A percentile compares a stretch with the other conserved stretches of the same genome.
Evolutionary conservation across 1,140 invertebrate genomes (phyloP).

Genomic region (Cephus cinctus): DNA sequence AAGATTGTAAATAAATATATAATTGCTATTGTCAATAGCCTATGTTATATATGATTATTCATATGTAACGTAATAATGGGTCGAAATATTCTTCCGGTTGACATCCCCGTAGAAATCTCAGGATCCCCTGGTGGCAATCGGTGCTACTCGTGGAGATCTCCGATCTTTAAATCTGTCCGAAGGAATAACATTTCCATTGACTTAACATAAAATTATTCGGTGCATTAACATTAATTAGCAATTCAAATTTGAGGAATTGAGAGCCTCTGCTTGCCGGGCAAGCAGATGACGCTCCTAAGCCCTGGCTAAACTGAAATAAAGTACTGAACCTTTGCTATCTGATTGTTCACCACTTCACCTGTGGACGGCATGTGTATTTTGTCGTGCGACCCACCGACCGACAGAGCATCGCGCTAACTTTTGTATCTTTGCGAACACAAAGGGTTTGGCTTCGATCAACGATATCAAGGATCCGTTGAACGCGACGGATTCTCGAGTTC

Average conservation of each 20-base stretch:
- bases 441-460: not conserved
- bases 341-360: slow-evolving; percentile 30
- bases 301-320: slow-evolving; percentile 32
- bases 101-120: no score
- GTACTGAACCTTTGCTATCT: slow-evolving; percentile 24
- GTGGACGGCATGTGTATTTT: slow-evolving; percentile 36
- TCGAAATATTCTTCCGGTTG: no score
- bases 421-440: no score
- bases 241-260: slow-evolving; percentile 40
- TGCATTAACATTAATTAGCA: slow-evolving; percentile 36
- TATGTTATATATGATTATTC: no score
- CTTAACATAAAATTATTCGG: slow-evolving; percentile 44
- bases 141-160: no score
- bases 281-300: slow-evolving; percentile 16
- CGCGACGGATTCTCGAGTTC: no score
- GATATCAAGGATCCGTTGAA: not conserved
- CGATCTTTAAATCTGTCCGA: slow-evolving; percentile 39
- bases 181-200: slow-evolving; percentile 43
- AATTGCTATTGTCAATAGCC: no score
- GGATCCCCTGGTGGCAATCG: no score
- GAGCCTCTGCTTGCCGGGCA: slow-evolving; percentile 27
- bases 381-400: slow-evolving; percentile 7
- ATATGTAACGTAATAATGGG: no score
- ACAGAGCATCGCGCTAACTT: not conserved
- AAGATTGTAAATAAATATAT: no score